phyloP scores from a whole-genome alignment of 1,140 invertebrate genomes.

The Ceratosolen fusciceps region DNA sequence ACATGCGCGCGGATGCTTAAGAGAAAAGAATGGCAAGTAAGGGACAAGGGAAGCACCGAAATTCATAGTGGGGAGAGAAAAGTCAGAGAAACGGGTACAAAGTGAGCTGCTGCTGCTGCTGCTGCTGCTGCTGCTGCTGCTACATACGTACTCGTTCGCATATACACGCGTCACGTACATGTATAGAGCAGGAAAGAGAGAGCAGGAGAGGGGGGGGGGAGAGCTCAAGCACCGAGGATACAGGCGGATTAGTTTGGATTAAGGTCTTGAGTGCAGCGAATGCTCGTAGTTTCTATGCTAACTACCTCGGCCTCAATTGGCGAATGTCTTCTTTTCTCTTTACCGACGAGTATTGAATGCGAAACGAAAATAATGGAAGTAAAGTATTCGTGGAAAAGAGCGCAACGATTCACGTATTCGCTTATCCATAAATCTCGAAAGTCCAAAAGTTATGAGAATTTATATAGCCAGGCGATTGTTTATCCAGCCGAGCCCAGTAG shows the following conservation, averaged over 20 bases:
- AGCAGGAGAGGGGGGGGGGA: too few species aligned
- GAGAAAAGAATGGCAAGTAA: constrained; percentile 11
- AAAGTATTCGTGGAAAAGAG: neutral
- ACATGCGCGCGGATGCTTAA: neutral
- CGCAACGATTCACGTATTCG: neutral
- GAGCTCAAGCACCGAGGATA: constrained; percentile 31
- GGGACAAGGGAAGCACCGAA: constrained; percentile 11
- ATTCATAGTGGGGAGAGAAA: constrained; percentile 41
- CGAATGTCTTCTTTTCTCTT: constrained; percentile 38
- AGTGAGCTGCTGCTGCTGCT: neutral
- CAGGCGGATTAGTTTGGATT: constrained; percentile 46
- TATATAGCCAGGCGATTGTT: neutral
- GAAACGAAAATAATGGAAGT: constrained; percentile 1
- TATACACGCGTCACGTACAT: neutral
- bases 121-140: neutral
- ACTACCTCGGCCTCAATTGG: constrained; percentile 37
- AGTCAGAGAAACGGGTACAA: constrained; percentile 16
- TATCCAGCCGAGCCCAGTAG: neutral
- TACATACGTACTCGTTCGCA: too few species aligned
- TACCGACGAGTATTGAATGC: constrained; percentile 2
- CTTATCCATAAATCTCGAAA: neutral
- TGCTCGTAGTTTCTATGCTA: constrained; percentile 41
- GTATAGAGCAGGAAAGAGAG: too few species aligned
- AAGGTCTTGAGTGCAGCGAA: constrained; percentile 39
- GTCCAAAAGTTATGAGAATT: neutral